phyloP scores from a whole-genome alignment of 2,113 vertebrate species.

The Catharus fuscescens region DNA sequence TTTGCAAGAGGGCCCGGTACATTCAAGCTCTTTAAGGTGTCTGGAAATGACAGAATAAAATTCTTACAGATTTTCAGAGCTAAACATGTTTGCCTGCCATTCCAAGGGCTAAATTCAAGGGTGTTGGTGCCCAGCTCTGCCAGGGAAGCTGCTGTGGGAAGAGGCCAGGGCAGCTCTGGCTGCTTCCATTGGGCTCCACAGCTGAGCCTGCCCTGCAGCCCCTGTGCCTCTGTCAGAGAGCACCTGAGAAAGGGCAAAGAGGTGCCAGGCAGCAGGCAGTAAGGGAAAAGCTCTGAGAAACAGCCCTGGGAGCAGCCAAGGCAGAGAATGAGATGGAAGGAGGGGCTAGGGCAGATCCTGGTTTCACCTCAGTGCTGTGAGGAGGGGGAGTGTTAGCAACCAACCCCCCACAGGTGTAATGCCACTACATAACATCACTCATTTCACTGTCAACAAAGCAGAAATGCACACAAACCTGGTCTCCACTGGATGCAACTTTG shows the following conservation, averaged over 20 bases:
- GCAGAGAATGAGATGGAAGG: background rate
- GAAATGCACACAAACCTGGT: background rate
- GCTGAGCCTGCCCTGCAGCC: background rate
- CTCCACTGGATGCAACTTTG: background rate
- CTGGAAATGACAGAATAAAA: background rate
- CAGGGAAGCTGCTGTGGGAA: background rate
- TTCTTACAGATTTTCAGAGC: background rate
- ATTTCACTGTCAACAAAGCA: background rate
- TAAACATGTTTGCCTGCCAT: background rate
- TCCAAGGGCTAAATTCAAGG: background rate
- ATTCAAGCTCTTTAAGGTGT: background rate
- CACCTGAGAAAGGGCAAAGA: background rate
- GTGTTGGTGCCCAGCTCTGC: background rate
- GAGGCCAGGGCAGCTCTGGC: background rate
- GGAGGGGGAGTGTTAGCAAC: background rate
- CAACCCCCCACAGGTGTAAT: background rate
- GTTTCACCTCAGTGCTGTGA: background rate
- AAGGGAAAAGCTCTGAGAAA: background rate
- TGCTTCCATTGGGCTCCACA: background rate
- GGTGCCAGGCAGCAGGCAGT: background rate
- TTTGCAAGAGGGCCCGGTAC: background rate
- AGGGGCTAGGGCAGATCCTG: background rate
- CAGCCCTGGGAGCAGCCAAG: background rate
- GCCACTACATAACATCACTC: accelerated
- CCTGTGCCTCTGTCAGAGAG: background rate